These are phyloP conservation scores for Bubo blakistoni DNA, from an alignment of 2,113 vertebrate genomes.

Conservation along the genomic window DNA sequence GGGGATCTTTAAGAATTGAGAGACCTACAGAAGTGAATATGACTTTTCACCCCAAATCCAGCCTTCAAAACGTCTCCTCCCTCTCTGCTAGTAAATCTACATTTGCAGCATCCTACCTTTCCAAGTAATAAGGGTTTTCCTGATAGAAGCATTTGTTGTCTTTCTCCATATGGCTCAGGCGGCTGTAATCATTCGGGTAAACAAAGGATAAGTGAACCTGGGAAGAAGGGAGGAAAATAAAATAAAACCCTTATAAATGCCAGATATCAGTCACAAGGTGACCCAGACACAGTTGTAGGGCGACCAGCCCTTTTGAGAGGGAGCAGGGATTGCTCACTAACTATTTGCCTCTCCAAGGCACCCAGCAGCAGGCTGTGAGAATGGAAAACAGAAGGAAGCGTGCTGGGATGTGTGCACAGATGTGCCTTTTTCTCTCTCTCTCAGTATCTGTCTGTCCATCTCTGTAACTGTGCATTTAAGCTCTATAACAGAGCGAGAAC, in stretches of 20 bases:
- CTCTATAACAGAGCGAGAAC: neutral
- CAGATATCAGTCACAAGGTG: neutral
- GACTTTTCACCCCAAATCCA: neutral
- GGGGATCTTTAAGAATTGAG: neutral
- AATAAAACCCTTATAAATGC: neutral
- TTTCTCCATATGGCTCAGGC: slow-evolving; percentile 92
- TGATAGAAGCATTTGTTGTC: slow-evolving; percentile 90
- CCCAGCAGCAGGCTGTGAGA: neutral
- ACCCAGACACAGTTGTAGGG: neutral
- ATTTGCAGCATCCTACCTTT: slow-evolving; percentile 70
- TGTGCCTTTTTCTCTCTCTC: neutral
- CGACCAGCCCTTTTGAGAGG: neutral
- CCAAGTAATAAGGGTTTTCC: slow-evolving; percentile 72
- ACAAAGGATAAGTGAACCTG: slow-evolving; percentile 90
- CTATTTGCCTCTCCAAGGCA: neutral
- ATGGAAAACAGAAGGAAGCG: neutral
- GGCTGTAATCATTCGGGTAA: slow-evolving; percentile 93
- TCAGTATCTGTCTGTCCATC: neutral
- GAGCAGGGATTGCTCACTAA: neutral
- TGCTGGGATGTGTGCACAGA: neutral
- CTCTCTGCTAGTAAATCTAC: neutral
- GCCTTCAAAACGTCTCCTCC: neutral
- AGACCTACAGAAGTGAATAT: neutral
- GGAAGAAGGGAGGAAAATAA: neutral
- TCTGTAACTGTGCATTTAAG: neutral